Conservation (phyloP, 2,113 vertebrate species). For the Neolamprologus longior region DNA sequence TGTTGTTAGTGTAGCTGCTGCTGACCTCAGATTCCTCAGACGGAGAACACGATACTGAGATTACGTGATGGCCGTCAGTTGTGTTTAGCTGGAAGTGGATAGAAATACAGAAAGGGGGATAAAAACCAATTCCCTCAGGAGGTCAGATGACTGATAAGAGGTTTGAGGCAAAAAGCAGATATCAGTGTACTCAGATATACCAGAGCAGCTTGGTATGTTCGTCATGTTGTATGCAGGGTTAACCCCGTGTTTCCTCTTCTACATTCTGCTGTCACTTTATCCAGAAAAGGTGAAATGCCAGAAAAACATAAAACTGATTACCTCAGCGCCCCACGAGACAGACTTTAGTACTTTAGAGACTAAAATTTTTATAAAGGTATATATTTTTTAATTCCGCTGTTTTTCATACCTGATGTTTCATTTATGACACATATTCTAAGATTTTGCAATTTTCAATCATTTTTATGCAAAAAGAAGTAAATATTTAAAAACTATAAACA, state of each 20-base stretch:
- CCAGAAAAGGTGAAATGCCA: neutral
- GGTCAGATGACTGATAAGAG: neutral
- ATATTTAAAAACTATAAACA: neutral
- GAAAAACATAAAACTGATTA: neutral
- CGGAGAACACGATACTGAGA: constrained; percentile 7
- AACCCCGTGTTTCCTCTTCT: neutral
- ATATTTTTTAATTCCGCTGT: accelerated
- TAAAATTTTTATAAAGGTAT: neutral
- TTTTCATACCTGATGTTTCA: neutral
- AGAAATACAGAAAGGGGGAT: neutral
- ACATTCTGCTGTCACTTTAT: neutral
- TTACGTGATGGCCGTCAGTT: neutral
- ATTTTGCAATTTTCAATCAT: neutral
- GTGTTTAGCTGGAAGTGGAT: neutral
- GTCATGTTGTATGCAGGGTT: neutral
- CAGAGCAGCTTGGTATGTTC: neutral
- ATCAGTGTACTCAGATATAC: neutral
- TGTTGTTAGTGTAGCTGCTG: neutral
- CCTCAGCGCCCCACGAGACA: neutral
- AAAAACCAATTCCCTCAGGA: neutral
- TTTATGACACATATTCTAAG: neutral
- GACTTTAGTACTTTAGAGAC: neutral
- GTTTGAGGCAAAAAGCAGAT: neutral
- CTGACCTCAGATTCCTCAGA: constrained; percentile 15
- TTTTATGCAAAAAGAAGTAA: neutral